Evolutionary conservation across 2,888 invertebrate species (phyloP), one percentile per base, ranked within the genome.

Genomic region (Tolmerus cingulatus): DNA sequence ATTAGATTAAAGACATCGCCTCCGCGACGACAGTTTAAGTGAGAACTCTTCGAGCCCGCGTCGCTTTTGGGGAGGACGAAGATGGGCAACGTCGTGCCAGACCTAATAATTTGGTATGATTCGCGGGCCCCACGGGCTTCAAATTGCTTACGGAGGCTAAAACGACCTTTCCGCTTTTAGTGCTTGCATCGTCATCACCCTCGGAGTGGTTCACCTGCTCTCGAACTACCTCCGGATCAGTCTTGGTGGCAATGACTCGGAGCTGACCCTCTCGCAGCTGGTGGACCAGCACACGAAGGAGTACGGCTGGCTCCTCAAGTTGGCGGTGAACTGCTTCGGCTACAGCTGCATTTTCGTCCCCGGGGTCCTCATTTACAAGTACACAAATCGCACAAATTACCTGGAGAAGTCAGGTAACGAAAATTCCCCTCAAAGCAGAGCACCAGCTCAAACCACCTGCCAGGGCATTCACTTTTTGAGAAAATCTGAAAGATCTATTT

Each of bases 271-370:
- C 12, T 92, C 92, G 0, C 92, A 93, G 89, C 89, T 93, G 79
- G 92, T 93, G 79, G 92, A 93, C 89, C 91, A 93, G 74, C 93
- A 93, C 57, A 93, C 93, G 7, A 92, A 93, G 81, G 93, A 94
- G 87, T 95, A 95, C 89, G 94, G 93, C 87, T 97, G 98, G 98
- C 91, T 97, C 23, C 93, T 97, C 89, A 95, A 96, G 89, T 93
- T 98, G 66, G 90, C 95, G 66, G 93, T 97, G 34, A 98, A 98
- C 93, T 93, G 97, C 87, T 93, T 97, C 23, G 98, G 98, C 16
- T 99, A 98, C 92, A 95, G 96, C 3, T 97, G 97, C n/a, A 94
- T 99, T 87, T 94, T 98, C 91, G 92, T 98, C 87, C 98, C 98
- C 1, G 97, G 97, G 79, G 96, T 95, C 91, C 93, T 98, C 23